Base-by-base conservation (phyloP, 2,797 vertebrate species). In the Thunnus albacares region DNA sequence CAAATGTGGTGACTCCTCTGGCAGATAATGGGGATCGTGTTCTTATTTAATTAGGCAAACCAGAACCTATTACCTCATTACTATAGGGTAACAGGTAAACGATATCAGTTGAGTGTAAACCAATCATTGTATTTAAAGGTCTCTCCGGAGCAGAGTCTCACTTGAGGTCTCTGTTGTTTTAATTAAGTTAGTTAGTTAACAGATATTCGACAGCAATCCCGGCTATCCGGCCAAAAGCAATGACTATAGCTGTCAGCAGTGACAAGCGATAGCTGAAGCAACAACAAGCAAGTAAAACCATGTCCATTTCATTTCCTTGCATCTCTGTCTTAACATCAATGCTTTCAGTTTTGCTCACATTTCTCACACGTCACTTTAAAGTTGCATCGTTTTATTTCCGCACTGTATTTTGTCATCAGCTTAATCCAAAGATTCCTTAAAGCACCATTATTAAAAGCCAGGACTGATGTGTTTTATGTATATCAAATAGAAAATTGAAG, bases 11-110 rank as follows among this genome's bases (percentile, higher is more conserved):
- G 55, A 64, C 15, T 60, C 9, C 4, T 11, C 45, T 8, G n/a
- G 15, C 10, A 49, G 47, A 60, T 72, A 78, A 65, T 35, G n/a
- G 9, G 53, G 79, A 57, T 80, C 51, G n/a, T 56, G 63, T 65
- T 73, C 71, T 81, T 56, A 81, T 70, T 83, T 70, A 62, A 79
- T 88, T 81, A 80, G 24, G 65, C 5, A 53, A 38, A 5, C 43
- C 9, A 57, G 12, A 71, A 26, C 57, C 35, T 3, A 43, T 72
- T 62, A 55, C 6, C 33, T 55, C 10, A 60, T 18, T 52, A 53
- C 28, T 41, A 52, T 15, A 10, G 4, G 8, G 24, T 24, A 24
- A 24, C 14, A 2, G 6, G 2, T n/a, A n/a, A 49, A 24, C 4
- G 22, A 55, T 8, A 64, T 51, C 28, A 58, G 5, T 3, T 59